phyloP scores from a whole-genome alignment of 2,113 vertebrate species.

The Sorex fumeus region DNA sequence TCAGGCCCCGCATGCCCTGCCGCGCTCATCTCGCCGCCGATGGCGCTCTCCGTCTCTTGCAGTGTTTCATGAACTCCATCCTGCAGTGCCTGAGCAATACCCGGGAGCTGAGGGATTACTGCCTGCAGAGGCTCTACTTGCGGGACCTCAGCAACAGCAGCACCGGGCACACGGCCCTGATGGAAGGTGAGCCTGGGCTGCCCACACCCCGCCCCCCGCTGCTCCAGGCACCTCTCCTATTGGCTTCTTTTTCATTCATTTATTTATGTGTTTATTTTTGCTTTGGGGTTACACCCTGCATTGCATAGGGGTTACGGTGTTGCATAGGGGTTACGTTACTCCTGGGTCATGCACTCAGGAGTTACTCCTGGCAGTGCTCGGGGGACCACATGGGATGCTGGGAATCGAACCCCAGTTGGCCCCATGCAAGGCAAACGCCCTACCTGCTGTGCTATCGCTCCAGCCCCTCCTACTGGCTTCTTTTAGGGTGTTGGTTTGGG shows the following conservation, averaged over 20 bases:
- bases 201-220: accelerated
- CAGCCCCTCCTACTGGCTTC: neutral
- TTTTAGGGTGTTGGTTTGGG: neutral
- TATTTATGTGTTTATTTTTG: no score
- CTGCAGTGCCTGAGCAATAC: constrained; percentile 98
- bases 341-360: no score
- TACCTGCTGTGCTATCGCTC: no score
- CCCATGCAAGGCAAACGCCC: no score
- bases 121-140: constrained; percentile 93
- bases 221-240: neutral
- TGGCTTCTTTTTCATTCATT: neutral
- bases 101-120: constrained; percentile 96
- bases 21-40: neutral
- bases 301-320: no score
- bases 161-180: constrained; percentile 90
- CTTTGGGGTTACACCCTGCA: no score
- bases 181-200: constrained; percentile 90
- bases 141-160: constrained; percentile 93
- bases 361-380: no score
- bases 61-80: constrained; percentile 99
- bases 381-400: no score
- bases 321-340: no score
- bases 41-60: constrained; percentile 65
- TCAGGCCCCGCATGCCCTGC: no score
- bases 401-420: no score